A percentile compares a stretch with the other conserved stretches of the same genome.
phyloP scores from a whole-genome alignment of 2,797 vertebrate genomes.

The Myotis myotis region DNA sequence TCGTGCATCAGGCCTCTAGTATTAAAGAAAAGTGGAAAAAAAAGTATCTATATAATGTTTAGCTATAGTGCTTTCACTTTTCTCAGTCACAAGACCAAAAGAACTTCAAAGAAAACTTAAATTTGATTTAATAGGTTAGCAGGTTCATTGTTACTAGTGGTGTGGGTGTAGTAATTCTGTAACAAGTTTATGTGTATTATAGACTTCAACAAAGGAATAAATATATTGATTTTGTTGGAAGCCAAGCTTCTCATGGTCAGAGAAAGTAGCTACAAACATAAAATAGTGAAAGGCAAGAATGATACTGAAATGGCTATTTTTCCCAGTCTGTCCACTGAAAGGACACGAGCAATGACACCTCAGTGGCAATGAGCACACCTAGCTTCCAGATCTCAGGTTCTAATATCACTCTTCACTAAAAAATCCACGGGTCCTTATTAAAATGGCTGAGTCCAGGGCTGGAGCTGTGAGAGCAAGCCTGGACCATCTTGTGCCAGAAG shows the following conservation, averaged over 20 bases:
- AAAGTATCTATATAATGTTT: not conserved
- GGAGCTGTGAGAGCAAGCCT: not conserved
- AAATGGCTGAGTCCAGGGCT: not conserved
- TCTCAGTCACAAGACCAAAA: not conserved
- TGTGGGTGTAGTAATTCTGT: not conserved
- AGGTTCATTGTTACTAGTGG: not conserved
- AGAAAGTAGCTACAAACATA: not conserved
- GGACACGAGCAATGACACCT: not conserved
- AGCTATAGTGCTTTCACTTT: not conserved
- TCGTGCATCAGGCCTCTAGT: too few species aligned
- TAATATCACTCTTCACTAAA: not conserved
- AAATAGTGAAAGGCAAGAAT: not conserved
- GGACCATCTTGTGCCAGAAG: not conserved
- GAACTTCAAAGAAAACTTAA: not conserved
- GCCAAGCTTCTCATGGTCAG: not conserved
- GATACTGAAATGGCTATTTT: not conserved
- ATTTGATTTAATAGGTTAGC: not conserved
- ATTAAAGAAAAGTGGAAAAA: not conserved
- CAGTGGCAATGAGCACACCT: not conserved
- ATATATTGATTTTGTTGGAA: not conserved
- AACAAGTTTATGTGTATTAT: not conserved
- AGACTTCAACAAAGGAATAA: not conserved
- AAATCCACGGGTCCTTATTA: not conserved
- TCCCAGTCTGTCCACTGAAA: not conserved
- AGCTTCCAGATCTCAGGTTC: not conserved